Evolutionary conservation across 2,797 vertebrate genomes (phyloP), one percentile per base, ranked within the genome.

Genomic region (Poeciliopsis infans): DNA sequence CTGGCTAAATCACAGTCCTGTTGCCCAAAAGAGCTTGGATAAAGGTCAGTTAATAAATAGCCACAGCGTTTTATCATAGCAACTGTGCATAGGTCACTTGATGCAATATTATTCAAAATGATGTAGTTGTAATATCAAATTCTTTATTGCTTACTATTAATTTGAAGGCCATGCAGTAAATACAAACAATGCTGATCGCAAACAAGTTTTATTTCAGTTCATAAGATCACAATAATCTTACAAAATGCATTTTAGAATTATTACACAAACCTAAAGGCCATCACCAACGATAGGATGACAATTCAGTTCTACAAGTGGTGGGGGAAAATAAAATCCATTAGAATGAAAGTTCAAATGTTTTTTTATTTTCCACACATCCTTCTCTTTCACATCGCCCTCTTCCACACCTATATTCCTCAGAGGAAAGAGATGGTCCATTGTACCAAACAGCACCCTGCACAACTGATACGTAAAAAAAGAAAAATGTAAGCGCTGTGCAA

Each of bases 401-500:
- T 55, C 74, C 61, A 18, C 45, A 55, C 11, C 23, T 0, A 7
- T 70, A 73, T 77, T 71, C 80, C 66, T 78, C 66, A 16, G 39
- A 80, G n/a, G 25, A 84, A 71, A 83, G 47, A 84, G 80, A 82
- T 75, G 83, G 81, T 74, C 84, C 76, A 87, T 81, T 85, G 88
- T 82, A 45, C 66, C 23, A 81, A 76, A 82, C 74, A 84, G 82
- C 83, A 79, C 61, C 2, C 41, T 78, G 85, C 86, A 84, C 83
- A 55, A 83, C 45, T 78, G 79, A 84, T 90, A 93, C 88, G 76
- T 84, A 59, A 80, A 41, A 86, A 81, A 55, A 71, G 57, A 80
- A 75, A 85, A 90, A 87, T 59, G 84, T 84, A 88, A 91, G 79
- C 59, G 82, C 87, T 91, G 90, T 61, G 72, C 84, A 89, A 93